Percentiles rank a stretch among this genome's conserved stretches.
Evolutionary conservation across 2,888 invertebrate genomes (phyloP).

Genomic region (Phaedon cochleariae): DNA sequence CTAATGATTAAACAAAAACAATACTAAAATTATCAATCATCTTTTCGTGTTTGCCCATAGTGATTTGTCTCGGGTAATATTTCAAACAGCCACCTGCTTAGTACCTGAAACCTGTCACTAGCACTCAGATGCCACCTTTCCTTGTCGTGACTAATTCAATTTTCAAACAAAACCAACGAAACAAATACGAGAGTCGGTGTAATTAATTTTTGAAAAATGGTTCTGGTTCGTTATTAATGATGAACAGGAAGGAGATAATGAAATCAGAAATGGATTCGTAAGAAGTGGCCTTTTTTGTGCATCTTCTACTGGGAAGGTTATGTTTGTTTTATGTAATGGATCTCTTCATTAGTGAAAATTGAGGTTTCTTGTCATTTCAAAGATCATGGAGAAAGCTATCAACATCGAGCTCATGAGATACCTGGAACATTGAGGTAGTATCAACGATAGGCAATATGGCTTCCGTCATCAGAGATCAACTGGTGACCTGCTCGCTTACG

Average conservation of each 20-base stretch:
- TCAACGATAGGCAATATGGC: too few relatives aligned
- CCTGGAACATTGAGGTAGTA: too few relatives aligned
- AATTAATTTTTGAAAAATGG: conserved; percentile 21
- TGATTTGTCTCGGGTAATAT: conserved; percentile 34
- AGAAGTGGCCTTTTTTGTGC: neutral
- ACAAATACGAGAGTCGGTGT: conserved; percentile 10
- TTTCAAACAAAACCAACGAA: conserved; percentile 15
- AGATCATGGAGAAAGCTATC: too few relatives aligned
- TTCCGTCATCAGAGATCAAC: too few relatives aligned
- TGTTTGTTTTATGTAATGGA: neutral
- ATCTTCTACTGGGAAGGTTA: neutral
- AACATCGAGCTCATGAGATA: too few relatives aligned
- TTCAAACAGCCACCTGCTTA: conserved; percentile 33
- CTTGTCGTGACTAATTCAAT: conserved; percentile 21
- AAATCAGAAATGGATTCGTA: neutral
- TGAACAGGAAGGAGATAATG: conserved; percentile 8
- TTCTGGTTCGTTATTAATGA: conserved; percentile 13
- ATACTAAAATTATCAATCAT: neutral
- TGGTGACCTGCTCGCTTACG: too few relatives aligned
- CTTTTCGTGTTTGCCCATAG: conserved; percentile 9
- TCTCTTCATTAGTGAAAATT: neutral
- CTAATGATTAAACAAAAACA: neutral
- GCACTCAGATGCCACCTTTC: conserved; percentile 7
- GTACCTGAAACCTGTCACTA: conserved; percentile 17
- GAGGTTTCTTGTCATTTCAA: too few relatives aligned